Percentiles rank a stretch among this genome's conserved stretches.
phyloP scores from a whole-genome alignment of 2,113 vertebrate genomes.

The Pachypanchax playfairii region DNA sequence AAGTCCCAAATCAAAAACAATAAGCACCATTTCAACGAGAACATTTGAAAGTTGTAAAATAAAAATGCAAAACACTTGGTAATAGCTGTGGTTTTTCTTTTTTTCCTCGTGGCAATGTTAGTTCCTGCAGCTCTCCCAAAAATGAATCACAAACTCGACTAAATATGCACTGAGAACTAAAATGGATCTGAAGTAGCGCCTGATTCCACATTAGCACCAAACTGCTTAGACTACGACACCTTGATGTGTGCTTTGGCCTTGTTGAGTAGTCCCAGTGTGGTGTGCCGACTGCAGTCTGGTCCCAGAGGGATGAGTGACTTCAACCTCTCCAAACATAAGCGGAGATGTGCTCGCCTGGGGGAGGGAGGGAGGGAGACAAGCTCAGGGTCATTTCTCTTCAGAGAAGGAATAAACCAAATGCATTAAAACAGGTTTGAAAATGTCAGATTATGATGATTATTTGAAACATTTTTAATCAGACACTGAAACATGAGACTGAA shows the following conservation, averaged over 20 bases:
- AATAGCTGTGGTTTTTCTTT: neutral
- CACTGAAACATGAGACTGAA: no score
- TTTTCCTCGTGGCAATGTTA: neutral
- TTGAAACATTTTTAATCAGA: neutral
- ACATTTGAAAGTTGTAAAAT: neutral
- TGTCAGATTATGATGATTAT: neutral
- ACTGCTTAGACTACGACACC: conserved; percentile 73
- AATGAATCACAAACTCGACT: neutral
- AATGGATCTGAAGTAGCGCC: neutral
- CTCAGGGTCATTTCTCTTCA: conserved; percentile 5
- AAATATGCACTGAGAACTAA: neutral
- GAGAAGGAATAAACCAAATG: conserved; percentile 4
- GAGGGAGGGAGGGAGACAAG: conserved; percentile 35
- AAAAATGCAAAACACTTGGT: neutral
- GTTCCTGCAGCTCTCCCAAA: neutral
- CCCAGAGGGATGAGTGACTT: conserved; percentile 96
- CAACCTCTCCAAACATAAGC: conserved; percentile 93
- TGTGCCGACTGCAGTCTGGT: conserved; percentile 93
- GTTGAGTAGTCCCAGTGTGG: conserved; percentile 95
- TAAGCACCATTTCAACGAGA: neutral
- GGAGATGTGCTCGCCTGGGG: conserved; percentile 92
- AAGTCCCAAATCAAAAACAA: neutral
- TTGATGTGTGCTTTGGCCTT: conserved; percentile 98
- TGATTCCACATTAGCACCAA: neutral
- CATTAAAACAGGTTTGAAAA: neutral